phyloP scores from a whole-genome alignment of 2,797 vertebrate species.

The Dromococcyx pavoninus region DNA sequence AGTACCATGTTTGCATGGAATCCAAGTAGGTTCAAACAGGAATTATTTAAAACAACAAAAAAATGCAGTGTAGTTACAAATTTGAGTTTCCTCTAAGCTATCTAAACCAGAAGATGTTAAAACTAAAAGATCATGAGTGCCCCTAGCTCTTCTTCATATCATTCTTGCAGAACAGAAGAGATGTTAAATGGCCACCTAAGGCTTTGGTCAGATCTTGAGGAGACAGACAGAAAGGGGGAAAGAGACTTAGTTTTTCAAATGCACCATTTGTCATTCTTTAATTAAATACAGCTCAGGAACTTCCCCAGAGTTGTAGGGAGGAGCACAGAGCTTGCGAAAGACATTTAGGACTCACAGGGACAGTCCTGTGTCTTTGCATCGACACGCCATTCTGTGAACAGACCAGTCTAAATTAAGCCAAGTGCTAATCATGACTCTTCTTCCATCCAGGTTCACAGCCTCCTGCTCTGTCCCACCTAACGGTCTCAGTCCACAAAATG shows the following conservation, averaged over 20 bases:
- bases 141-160: background rate
- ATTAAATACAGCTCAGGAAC: conserved; percentile 2
- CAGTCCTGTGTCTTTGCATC: background rate
- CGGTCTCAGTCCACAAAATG: background rate
- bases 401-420: background rate
- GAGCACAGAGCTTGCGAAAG: background rate
- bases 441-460: background rate
- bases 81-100: background rate
- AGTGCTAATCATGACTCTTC: accelerated
- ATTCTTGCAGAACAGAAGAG: background rate
- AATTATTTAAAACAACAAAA: background rate
- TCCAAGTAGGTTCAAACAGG: background rate
- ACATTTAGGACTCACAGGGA: background rate
- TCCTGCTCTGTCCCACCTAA: background rate
- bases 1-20: background rate
- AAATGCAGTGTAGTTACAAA: background rate
- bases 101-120: background rate
- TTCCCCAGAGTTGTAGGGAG: background rate
- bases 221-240: background rate
- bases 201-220: background rate
- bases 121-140: background rate
- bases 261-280: background rate
- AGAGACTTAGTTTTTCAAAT: background rate
- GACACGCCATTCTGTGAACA: background rate
- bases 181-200: background rate